Percentiles rank a stretch among this genome's conserved stretches.
These are phyloP conservation scores for Lobophora halterata DNA, from an alignment of 2,888 invertebrate species.

Conservation along the genomic window DNA sequence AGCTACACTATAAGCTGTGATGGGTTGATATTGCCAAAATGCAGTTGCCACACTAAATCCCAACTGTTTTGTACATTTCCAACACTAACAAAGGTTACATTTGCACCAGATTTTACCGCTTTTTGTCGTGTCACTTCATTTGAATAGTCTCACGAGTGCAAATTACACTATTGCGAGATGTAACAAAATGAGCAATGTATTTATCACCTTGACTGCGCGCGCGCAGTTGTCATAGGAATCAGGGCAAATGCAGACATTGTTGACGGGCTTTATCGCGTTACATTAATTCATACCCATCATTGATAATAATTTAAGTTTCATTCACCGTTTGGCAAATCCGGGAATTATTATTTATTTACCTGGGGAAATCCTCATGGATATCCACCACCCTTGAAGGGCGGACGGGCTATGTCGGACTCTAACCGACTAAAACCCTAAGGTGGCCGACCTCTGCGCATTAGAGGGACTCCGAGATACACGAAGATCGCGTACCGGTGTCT, in stretches of 20 bases:
- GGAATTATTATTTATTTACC: too few species aligned
- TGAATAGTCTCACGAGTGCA: conserved; percentile 9
- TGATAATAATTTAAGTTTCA: neutral
- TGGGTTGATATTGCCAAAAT: too few species aligned
- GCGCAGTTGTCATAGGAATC: conserved; percentile 17
- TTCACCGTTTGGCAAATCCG: neutral
- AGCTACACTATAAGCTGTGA: too few species aligned
- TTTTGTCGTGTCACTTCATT: conserved; percentile 1
- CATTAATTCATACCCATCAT: neutral
- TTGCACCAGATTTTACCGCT: conserved; percentile 1
- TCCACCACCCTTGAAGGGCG: too few species aligned
- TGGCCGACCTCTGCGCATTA: too few species aligned
- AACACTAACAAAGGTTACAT: conserved; percentile 4
- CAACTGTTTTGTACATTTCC: too few species aligned
- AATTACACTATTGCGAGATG: conserved; percentile 17
- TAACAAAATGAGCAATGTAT: conserved; percentile 12
- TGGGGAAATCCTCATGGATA: too few species aligned
- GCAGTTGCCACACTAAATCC: too few species aligned
- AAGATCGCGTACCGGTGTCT: too few species aligned
- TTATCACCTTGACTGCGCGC: conserved; percentile 19
- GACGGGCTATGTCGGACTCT: too few species aligned
- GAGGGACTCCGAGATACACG: too few species aligned
- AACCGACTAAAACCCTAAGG: too few species aligned
- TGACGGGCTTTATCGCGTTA: conserved; percentile 2
- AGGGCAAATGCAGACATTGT: conserved; percentile 9